Conservation (phyloP, 2,797 vertebrate genomes). For the Macropus fuliginosus region DNA sequence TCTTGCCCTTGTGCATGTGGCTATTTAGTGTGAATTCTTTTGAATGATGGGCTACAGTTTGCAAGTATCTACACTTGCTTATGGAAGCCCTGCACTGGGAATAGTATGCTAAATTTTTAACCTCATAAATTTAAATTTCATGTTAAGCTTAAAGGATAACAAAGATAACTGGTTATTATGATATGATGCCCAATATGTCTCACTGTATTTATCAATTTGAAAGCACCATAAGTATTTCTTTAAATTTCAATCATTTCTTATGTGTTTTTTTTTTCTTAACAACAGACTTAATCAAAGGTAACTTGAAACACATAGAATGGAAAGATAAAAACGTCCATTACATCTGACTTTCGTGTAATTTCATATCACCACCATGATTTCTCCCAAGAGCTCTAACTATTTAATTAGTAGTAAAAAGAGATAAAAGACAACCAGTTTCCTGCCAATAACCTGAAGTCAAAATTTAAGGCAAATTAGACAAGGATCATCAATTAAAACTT, state of each 20-base stretch:
- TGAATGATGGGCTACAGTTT: not conserved
- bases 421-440: conserved; percentile 66
- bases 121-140: not conserved
- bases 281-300: conserved; percentile 60
- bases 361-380: conserved; percentile 67
- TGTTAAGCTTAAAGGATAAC: not conserved
- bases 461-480: conserved; percentile 62
- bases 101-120: not conserved
- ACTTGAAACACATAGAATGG: conserved; percentile 60
- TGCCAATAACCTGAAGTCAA: conserved; percentile 56
- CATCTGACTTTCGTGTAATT: conserved; percentile 76
- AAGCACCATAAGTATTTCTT: not conserved
- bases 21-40: not conserved
- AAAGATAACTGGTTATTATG: not conserved
- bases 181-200: not conserved
- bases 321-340: conserved; percentile 72
- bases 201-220: not conserved
- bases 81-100: not conserved
- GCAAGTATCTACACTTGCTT: not conserved
- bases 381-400: conserved; percentile 65
- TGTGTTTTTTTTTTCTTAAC: conserved; percentile 42
- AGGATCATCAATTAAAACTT: conserved; percentile 22
- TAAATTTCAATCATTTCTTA: conserved; percentile 32
- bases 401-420: conserved; percentile 70
- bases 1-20: not conserved